phyloP scores from a whole-genome alignment of 37 sponge, comb jelly and placozoan genomes.

The Axinella damicornis region DNA sequence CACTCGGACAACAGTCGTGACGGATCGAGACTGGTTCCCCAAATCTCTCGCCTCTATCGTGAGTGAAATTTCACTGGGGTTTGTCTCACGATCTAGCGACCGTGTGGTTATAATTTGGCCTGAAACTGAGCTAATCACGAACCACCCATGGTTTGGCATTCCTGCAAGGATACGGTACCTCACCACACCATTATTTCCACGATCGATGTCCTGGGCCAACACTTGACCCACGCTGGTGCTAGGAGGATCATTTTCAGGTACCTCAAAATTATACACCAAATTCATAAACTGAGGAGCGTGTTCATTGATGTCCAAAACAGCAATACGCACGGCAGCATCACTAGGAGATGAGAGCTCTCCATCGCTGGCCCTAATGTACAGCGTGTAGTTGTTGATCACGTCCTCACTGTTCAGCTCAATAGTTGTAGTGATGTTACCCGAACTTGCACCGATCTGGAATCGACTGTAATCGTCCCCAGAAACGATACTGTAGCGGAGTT shows the following conservation, averaged over 20 bases:
- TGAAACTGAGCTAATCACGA: constrained; percentile 29
- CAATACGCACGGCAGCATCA: constrained; percentile 11
- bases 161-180: constrained; percentile 9
- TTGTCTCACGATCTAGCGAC: constrained; percentile 58
- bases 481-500: constrained; percentile 44
- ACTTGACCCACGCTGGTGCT: constrained; percentile 24
- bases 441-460: constrained; percentile 33
- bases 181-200: constrained; percentile 20
- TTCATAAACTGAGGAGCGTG: constrained; percentile 62
- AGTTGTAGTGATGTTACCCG: constrained; percentile 49
- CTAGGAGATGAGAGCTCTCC: neutral
- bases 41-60: constrained; percentile 23
- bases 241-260: constrained; percentile 15
- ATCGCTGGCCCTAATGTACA: constrained; percentile 54
- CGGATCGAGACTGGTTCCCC: constrained; percentile 10
- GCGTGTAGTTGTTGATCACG: constrained; percentile 41
- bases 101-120: constrained; percentile 52
- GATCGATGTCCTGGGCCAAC: constrained; percentile 33
- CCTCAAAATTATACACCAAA: constrained; percentile 26
- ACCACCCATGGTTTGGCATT: constrained; percentile 11
- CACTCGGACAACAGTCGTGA: constrained; percentile 4
- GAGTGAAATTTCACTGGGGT: neutral
- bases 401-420: constrained; percentile 59
- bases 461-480: constrained; percentile 30
- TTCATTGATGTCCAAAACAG: constrained; percentile 77